These are phyloP conservation scores for Amphimallon solstitiale DNA, from an alignment of 2,888 invertebrate species.

Conservation along the genomic window DNA sequence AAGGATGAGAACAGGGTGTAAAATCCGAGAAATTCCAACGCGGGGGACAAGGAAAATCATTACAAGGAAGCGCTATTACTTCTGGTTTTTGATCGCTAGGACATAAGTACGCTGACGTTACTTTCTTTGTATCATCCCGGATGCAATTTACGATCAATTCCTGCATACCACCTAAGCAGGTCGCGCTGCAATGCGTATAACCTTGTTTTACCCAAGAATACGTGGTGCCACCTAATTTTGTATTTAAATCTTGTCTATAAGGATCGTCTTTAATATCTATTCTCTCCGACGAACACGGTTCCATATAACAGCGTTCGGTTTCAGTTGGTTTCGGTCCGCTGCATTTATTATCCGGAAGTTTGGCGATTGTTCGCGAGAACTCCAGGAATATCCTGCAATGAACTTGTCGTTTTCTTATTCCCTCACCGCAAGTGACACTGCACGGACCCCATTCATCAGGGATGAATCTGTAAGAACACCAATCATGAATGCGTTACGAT, in stretches of 20 bases:
- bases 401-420: constrained; percentile 85
- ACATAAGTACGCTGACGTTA: constrained; percentile 89
- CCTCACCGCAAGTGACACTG: constrained; percentile 82
- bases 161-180: constrained; percentile 89
- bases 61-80: constrained; percentile 88
- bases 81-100: constrained; percentile 89
- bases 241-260: constrained; percentile 50
- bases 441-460: constrained; percentile 94
- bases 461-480: constrained; percentile 76
- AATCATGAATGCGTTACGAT: not conserved
- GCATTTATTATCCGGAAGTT: constrained; percentile 88
- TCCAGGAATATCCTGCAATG: constrained; percentile 94
- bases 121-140: constrained; percentile 85
- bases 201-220: constrained; percentile 92
- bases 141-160: constrained; percentile 90
- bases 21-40: constrained; percentile 93
- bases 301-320: constrained; percentile 82
- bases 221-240: constrained; percentile 68
- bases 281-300: constrained; percentile 73
- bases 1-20: constrained; percentile 89
- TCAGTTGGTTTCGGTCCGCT: constrained; percentile 85
- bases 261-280: constrained; percentile 67
- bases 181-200: constrained; percentile 92
- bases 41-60: constrained; percentile 95
- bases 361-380: constrained; percentile 88